These are phyloP conservation scores for Ranitomeya imitator DNA, from an alignment of 2,113 vertebrate species.

Conservation along the genomic window DNA sequence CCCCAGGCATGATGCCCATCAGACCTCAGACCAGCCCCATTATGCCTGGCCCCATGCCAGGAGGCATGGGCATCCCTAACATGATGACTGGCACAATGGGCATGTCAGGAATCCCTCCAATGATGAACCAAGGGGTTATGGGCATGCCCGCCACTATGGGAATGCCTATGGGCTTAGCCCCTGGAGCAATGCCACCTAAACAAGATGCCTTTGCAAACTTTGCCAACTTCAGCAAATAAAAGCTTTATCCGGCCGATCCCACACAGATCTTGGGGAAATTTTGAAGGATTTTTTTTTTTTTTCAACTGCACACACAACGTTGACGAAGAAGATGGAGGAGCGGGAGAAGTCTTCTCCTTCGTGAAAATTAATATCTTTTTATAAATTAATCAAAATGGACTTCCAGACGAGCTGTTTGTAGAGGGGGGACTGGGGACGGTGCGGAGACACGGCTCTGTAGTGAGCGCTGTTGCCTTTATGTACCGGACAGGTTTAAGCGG, in stretches of 20 bases:
- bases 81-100: slow-evolving; percentile 84
- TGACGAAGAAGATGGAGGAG: slow-evolving; percentile 58
- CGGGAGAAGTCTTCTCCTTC: slow-evolving; percentile 67
- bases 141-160: slow-evolving; percentile 71
- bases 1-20: slow-evolving; percentile 75
- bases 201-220: slow-evolving; percentile 98
- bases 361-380: slow-evolving; percentile 68
- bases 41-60: slow-evolving; percentile 75
- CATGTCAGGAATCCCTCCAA: slow-evolving; percentile 73
- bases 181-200: slow-evolving; percentile 87
- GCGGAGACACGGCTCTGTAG: background rate
- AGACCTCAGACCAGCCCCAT: slow-evolving; percentile 74
- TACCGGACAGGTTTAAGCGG: slow-evolving; percentile 24
- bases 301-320: slow-evolving; percentile 80
- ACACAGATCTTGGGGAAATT: slow-evolving; percentile 65
- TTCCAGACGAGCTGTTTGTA: slow-evolving; percentile 58
- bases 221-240: slow-evolving; percentile 97
- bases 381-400: slow-evolving; percentile 68
- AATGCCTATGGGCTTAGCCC: slow-evolving; percentile 73
- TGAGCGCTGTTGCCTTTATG: slow-evolving; percentile 45
- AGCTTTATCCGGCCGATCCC: slow-evolving; percentile 62
- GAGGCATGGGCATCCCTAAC: slow-evolving; percentile 78
- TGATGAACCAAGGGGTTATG: slow-evolving; percentile 84
- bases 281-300: slow-evolving; percentile 79
- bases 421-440: background rate